A percentile compares a stretch with the other conserved stretches of the same genome.
Evolutionary conservation across 2,113 vertebrate species (phyloP).

Genomic region (Dascyllus trimaculatus): DNA sequence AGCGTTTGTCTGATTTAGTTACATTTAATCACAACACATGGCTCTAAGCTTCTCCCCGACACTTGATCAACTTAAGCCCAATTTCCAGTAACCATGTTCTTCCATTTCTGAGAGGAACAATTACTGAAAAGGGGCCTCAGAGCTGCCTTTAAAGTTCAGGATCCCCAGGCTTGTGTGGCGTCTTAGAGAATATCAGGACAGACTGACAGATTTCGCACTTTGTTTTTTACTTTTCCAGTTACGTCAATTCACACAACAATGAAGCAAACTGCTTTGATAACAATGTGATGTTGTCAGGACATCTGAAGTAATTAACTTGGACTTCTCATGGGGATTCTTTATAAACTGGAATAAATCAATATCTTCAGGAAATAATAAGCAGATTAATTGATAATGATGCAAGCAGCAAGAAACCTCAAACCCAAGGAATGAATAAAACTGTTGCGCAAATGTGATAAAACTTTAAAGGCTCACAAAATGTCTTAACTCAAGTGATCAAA

Average conservation of each 20-base stretch:
- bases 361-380: too few species aligned
- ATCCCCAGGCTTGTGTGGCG: neutral
- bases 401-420: too few species aligned
- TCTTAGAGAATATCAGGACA: constrained; percentile 13
- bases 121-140: constrained; percentile 27
- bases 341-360: too few species aligned
- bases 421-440: too few species aligned
- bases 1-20: constrained; percentile 48
- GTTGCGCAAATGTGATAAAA: too few species aligned
- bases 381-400: too few species aligned
- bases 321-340: too few species aligned
- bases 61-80: constrained; percentile 55
- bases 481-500: too few species aligned
- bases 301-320: too few species aligned
- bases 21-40: constrained; percentile 55
- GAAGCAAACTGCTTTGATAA: neutral
- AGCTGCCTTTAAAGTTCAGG: constrained; percentile 3
- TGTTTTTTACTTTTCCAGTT: constrained; percentile 3
- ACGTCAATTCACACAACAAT: neutral
- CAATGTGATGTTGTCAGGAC: too few species aligned
- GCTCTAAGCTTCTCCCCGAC: constrained; percentile 32
- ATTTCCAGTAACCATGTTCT: constrained; percentile 43
- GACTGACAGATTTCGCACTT: neutral
- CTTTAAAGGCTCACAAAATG: too few species aligned
- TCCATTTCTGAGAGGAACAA: constrained; percentile 42